phyloP scores from a whole-genome alignment of 2,888 invertebrate species.

The Digitonthophagus gazella region DNA sequence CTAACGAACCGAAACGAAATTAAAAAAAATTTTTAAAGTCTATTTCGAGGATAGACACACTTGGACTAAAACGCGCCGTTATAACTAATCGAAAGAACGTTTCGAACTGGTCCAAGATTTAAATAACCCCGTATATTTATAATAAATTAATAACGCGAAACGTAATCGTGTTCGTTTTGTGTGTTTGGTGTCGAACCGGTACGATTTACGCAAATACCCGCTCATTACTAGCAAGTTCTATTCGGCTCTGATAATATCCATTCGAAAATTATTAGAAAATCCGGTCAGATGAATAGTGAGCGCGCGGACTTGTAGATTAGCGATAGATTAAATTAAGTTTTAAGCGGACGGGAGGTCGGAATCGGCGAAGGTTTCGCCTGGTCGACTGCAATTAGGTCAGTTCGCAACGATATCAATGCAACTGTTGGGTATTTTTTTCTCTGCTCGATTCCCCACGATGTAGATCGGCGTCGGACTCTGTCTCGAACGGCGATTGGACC shows the following conservation, averaged over 20 bases:
- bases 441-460: conserved; percentile 3
- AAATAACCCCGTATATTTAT: neutral
- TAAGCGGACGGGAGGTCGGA: too few relatives aligned
- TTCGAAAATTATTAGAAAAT: conserved; percentile 18
- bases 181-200: neutral
- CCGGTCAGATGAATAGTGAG: neutral
- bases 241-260: conserved; percentile 15
- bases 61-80: neutral
- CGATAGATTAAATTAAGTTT: too few relatives aligned
- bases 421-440: conserved; percentile 24
- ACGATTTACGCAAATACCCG: neutral
- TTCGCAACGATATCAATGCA: conserved; percentile 42
- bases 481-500: conserved; percentile 8
- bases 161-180: neutral
- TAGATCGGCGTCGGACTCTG: conserved; percentile 1
- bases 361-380: conserved; percentile 19
- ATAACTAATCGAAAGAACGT: neutral
- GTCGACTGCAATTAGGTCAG: conserved; percentile 47
- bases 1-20: neutral
- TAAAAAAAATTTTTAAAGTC: too few relatives aligned
- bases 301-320: too few relatives aligned
- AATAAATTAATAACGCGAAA: neutral
- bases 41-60: too few relatives aligned
- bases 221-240: neutral
- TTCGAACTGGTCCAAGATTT: neutral